Conservation (phyloP, 2,888 invertebrate genomes). For the Caradrina clavipalpis region DNA sequence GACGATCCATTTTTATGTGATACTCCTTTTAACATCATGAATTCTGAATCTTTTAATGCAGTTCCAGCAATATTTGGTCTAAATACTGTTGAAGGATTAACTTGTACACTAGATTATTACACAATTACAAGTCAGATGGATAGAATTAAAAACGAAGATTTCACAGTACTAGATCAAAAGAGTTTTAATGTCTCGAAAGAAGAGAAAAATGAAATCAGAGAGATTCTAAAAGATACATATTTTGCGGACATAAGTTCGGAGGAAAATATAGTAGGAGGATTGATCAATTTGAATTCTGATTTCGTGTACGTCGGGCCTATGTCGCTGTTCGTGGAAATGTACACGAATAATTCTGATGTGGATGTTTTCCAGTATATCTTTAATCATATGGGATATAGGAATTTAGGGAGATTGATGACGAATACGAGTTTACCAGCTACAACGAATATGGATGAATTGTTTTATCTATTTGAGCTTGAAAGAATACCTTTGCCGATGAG, state of each 20-base stretch:
- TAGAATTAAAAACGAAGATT: slow-evolving; percentile 81
- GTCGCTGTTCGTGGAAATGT: slow-evolving; percentile 81
- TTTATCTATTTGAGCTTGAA: slow-evolving; percentile 85
- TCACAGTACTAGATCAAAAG: slow-evolving; percentile 79
- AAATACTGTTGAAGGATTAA: slow-evolving; percentile 90
- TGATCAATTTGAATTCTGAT: slow-evolving; percentile 85
- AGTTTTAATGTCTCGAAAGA: slow-evolving; percentile 73
- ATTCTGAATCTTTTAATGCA: slow-evolving; percentile 74
- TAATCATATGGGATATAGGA: slow-evolving; percentile 83
- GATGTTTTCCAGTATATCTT: slow-evolving; percentile 82
- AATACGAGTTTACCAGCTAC: slow-evolving; percentile 84
- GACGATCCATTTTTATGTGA: slow-evolving; percentile 83
- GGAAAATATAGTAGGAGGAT: slow-evolving; percentile 80
- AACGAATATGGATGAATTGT: slow-evolving; percentile 82
- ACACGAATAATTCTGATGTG: slow-evolving; percentile 75
- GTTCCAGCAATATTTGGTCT: slow-evolving; percentile 90
- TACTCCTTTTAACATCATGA: slow-evolving; percentile 85
- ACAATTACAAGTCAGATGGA: slow-evolving; percentile 84
- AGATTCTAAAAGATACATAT: slow-evolving; percentile 80
- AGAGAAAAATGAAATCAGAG: slow-evolving; percentile 76
- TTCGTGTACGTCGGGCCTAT: slow-evolving; percentile 85
- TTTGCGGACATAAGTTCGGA: slow-evolving; percentile 80
- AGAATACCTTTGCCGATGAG: slow-evolving; percentile 82
- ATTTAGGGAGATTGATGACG: slow-evolving; percentile 82
- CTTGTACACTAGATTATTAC: slow-evolving; percentile 82